Conservation (phyloP, 2,888 invertebrate genomes). For the Entomobrya proxima region DNA sequence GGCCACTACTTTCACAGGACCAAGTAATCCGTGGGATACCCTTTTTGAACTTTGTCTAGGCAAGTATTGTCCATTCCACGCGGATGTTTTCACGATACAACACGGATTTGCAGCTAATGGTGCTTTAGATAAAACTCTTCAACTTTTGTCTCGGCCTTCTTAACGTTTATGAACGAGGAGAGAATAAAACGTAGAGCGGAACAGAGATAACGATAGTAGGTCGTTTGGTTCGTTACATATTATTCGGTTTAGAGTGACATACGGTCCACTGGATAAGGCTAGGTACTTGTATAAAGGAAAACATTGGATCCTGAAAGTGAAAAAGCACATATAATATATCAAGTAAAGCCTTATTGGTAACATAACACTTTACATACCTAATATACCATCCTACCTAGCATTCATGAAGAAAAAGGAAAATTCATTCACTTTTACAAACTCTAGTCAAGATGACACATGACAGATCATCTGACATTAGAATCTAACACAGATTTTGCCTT, state of each 20-base stretch:
- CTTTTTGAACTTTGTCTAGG: neutral
- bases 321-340: too few species aligned
- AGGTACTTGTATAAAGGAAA: neutral
- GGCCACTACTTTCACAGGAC: neutral
- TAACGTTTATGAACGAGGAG: neutral
- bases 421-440: slow-evolving; percentile 1
- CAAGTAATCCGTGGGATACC: neutral
- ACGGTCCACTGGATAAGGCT: neutral
- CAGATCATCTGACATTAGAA: slow-evolving; percentile 24
- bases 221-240: neutral
- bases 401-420: too few species aligned
- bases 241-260: slow-evolving; percentile 8
- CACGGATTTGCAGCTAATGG: slow-evolving; percentile 10
- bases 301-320: neutral
- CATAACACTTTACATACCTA: too few species aligned
- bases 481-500: slow-evolving; percentile 2
- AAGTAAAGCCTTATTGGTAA: too few species aligned
- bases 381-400: too few species aligned
- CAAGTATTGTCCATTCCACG: slow-evolving; percentile 1
- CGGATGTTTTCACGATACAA: neutral
- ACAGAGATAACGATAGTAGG: neutral
- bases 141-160: neutral
- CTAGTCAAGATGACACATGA: neutral
- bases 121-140: slow-evolving; percentile 22
- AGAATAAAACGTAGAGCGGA: neutral